These are phyloP conservation scores for Apoda limacodes DNA, from an alignment of 2,888 invertebrate genomes.

Conservation along the genomic window DNA sequence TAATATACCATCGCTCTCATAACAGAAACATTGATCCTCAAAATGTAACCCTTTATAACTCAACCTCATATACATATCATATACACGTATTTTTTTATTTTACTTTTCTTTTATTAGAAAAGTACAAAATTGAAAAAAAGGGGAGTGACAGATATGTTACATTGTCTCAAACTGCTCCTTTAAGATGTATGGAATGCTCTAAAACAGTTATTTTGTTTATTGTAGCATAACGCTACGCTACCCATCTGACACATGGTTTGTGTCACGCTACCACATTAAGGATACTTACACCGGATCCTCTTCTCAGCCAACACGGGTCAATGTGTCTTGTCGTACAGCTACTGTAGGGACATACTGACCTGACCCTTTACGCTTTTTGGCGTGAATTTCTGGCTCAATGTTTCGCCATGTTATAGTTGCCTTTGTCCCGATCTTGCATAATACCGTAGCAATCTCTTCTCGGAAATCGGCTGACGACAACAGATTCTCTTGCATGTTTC, in stretches of 20 bases:
- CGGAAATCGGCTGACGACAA: constrained; percentile 13
- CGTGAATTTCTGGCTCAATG: constrained; percentile 20
- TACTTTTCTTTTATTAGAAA: no score
- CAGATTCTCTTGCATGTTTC: constrained; percentile 1
- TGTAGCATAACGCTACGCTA: constrained; percentile 19
- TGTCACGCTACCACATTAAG: constrained; percentile 9
- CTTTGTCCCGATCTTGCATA: constrained; percentile 2
- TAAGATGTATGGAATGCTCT: no score
- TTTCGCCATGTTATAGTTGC: constrained; percentile 1
- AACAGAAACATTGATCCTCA: no score
- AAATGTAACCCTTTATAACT: no score
- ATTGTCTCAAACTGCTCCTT: no score
- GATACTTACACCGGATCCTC: constrained; percentile 18
- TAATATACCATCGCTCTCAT: no score
- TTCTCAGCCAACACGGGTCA: constrained; percentile 20
- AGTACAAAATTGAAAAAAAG: no score
- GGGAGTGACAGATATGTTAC: no score
- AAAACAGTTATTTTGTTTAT: constrained; percentile 13
- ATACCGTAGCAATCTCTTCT: constrained; percentile 6
- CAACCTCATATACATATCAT: no score
- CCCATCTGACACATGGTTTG: constrained; percentile 20
- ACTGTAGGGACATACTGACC: constrained; percentile 17
- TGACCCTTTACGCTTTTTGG: constrained; percentile 17
- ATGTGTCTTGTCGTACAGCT: constrained; percentile 17
- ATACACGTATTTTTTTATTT: no score